A percentile compares a stretch with the other conserved stretches of the same genome.
phyloP scores from a whole-genome alignment of 2,888 invertebrate species.

The Athalia circularis region DNA sequence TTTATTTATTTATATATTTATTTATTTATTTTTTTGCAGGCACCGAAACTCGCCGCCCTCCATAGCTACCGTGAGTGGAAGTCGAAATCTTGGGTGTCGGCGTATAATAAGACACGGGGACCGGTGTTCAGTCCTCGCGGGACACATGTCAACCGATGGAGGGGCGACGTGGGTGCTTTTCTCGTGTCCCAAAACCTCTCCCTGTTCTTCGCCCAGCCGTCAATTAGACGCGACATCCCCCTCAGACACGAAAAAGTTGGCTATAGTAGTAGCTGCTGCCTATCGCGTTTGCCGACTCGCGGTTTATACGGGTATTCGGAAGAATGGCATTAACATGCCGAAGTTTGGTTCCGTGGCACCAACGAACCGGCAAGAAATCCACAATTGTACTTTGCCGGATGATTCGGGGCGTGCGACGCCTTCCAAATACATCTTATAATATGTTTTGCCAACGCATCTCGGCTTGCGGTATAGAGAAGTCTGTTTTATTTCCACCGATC shows the following conservation, averaged over 20 bases:
- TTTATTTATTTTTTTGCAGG: not conserved
- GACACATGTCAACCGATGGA: conserved; percentile 63
- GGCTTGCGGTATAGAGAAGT: too few relatives aligned
- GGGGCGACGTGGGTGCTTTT: conserved; percentile 32
- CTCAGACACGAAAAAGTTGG: conserved; percentile 64
- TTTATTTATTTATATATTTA: too few relatives aligned
- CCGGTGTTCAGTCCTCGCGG: conserved; percentile 65
- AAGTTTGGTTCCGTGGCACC: conserved; percentile 37
- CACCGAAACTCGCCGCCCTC: not conserved
- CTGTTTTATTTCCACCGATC: too few relatives aligned
- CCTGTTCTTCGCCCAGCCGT: conserved; percentile 58
- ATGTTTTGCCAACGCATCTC: too few relatives aligned
- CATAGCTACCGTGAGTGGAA: conserved; percentile 16
- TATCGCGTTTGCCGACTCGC: conserved; percentile 60
- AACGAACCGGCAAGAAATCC: conserved; percentile 38
- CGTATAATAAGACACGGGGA: conserved; percentile 66
- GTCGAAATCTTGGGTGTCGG: conserved; percentile 58
- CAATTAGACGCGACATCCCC: conserved; percentile 68
- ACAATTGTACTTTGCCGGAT: conserved; percentile 10
- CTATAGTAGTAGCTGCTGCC: conserved; percentile 46
- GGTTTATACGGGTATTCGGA: conserved; percentile 58
- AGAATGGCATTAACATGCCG: conserved; percentile 69
- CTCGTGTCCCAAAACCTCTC: conserved; percentile 20
- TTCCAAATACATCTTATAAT: not conserved
- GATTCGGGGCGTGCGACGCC: conserved; percentile 38